Base-by-base conservation (phyloP, 2,888 invertebrate species). In the Xestia c-nigrum region DNA sequence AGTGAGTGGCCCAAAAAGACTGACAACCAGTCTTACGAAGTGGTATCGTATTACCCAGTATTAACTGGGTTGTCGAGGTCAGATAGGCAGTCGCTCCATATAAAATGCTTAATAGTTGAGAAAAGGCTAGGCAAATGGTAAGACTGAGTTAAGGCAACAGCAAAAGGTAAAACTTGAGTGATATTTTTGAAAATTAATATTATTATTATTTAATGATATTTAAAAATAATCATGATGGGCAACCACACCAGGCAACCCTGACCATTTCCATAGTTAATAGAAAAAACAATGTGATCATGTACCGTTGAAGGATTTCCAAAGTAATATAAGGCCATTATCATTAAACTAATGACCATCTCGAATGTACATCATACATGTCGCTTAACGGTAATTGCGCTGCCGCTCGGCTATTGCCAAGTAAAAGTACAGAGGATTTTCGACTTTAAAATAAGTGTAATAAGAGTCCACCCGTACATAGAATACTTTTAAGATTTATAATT, bases 311-410 rank as follows among this genome's bases (percentile, higher is more conserved):
- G 59, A 82, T 85, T 74, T 82, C 57, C 72, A 52, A 79, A 78
- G 57, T 69, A 76, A 81, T 82, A 57, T 74, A 78, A 71, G 59
- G 69, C 71, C 75, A 78, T 85, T 87, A 81, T 83, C 85, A 81
- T 87, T 81, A 80, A 78, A 74, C 38, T 81, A 85, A 88, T 69
- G 75, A 72, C 80, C 76, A 77, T 80, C 88, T 87, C 55, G 71
- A 85, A 76, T 78, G 67, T 83, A 80, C 80, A 88, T 88, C 85
- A 87, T 87, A 87, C 40, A 72, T 68, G 78, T 80, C 68, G 72
- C 71, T 85, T 78, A 81, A 77, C 68, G 76, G 73, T 85, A 85
- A 88, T 84, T 78, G 87, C 72, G 74, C 64, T 76, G 46, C 71
- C 61, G 24, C 61, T 16, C 61, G 61, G 24, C 47, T 72, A 43